Evolutionary conservation across 1,140 invertebrate genomes (phyloP).

Genomic region (Rhyacophila brunnea): DNA sequence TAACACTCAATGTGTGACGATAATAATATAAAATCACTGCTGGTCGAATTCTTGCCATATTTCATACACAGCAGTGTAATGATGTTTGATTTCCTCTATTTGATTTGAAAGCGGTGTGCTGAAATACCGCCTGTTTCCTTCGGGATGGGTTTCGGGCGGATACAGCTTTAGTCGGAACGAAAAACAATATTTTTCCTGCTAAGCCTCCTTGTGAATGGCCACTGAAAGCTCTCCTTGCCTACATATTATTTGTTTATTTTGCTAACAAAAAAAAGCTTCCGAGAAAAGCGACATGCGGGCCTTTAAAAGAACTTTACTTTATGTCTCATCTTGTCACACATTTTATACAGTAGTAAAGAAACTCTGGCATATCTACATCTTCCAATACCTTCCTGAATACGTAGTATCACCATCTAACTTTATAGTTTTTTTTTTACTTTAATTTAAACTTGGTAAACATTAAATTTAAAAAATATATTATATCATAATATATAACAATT

Average conservation of each 20-base stretch:
- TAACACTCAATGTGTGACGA: no score
- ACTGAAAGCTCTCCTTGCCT: constrained; percentile 3
- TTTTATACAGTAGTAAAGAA: background rate
- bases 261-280: background rate
- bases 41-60: background rate
- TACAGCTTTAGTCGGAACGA: constrained; percentile 14
- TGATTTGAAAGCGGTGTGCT: background rate
- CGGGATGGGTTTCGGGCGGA: background rate
- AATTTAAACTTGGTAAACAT: no score
- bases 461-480: no score
- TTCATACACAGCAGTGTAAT: constrained; percentile 28
- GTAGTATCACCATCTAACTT: no score
- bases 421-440: no score
- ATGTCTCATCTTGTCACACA: constrained; percentile 3
- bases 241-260: constrained; percentile 12
- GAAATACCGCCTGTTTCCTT: no score
- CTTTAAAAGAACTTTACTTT: constrained; percentile 13
- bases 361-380: no score
- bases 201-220: constrained; percentile 17
- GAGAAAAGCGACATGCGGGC: background rate
- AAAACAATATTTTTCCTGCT: constrained; percentile 35
- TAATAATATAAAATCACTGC: no score
- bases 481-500: no score
- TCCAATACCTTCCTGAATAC: no score
- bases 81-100: constrained; percentile 22